A percentile compares a stretch with the other conserved stretches of the same genome.
Evolutionary conservation across 2,888 invertebrate genomes (phyloP).

Genomic region (Tenthredo mesomela): DNA sequence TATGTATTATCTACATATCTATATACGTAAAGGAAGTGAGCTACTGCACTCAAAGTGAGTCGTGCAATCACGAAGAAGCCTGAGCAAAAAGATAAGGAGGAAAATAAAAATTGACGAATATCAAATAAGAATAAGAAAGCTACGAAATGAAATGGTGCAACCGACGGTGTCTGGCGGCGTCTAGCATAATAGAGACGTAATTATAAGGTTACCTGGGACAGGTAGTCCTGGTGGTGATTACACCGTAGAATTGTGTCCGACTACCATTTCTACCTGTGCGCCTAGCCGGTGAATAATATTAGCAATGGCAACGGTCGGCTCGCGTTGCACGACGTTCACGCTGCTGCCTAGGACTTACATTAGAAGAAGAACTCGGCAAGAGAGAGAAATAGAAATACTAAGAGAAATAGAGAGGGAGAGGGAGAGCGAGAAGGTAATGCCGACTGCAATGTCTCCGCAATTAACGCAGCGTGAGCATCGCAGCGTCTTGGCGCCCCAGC

Average conservation of each 20-base stretch:
- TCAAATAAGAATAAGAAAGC: conserved; percentile 19
- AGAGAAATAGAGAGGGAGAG: conserved; percentile 10
- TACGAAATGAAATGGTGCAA: conserved; percentile 45
- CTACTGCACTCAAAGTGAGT: conserved; percentile 9
- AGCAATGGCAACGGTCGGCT: conserved; percentile 51
- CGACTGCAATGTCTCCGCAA: conserved; percentile 54
- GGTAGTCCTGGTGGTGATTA: conserved; percentile 65
- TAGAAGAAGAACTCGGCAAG: conserved; percentile 13
- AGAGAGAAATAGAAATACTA: not conserved
- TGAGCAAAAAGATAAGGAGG: conserved; percentile 13
- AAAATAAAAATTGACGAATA: conserved; percentile 7
- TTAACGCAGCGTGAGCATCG: conserved; percentile 55
- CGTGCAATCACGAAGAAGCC: conserved; percentile 11
- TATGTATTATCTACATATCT: not conserved
- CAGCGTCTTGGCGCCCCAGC: conserved; percentile 52
- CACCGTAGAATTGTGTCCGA: conserved; percentile 65
- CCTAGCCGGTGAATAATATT: conserved; percentile 54
- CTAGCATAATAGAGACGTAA: conserved; percentile 71
- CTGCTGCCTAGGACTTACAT: conserved; percentile 3
- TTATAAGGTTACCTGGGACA: conserved; percentile 66
- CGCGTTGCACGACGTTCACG: conserved; percentile 38
- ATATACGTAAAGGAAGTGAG: conserved; percentile 6
- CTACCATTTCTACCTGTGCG: conserved; percentile 61
- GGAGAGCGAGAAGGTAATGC: conserved; percentile 32
- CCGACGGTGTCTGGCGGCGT: conserved; percentile 53